Evolutionary conservation across 2,113 vertebrate species (phyloP), one percentile per base, ranked within the genome.

Genomic region (Xiphophorus couchianus): DNA sequence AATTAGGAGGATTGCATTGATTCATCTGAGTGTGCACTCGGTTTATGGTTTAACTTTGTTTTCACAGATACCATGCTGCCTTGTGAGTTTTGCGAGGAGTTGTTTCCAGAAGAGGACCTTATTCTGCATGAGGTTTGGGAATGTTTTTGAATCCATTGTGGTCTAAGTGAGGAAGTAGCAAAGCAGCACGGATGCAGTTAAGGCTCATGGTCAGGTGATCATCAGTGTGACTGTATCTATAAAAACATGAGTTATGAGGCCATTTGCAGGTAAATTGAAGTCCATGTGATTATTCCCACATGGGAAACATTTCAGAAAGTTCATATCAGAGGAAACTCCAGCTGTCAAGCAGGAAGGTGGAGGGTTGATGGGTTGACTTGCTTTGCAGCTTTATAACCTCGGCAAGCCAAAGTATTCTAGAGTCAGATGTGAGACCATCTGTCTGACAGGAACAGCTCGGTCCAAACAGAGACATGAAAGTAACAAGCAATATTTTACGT

Each of bases 1-100:
- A 72, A 54, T 5, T 5, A 1, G 37, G 9, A 22, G 27, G 17
- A 17, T 58, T 39, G 22, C 1, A 48, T 35, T 27, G 58, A 30
- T 29, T 74, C 0, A 25, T 66, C 5, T 61, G 33, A 48, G 28
- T 73, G 5, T 35, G 11, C 44, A 42, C 12, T 31, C 28, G 6
- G 15, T 66, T 75, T 14, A 81, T 62, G 1, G 11, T 67, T 68
- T 39, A 1, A 54, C 5, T 37, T 71, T 44, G 1, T 71, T 74
- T 71, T 70, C 27, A 14, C 37, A 11, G 94, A 96, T 66, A 93
- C 91, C 81, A 95, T 97, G 96, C 75, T 99, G 86, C 98, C 98
- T 0, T 99, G 98, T 79, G 98, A 99, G 84, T 99, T 99, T 71
- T 99, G 98, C 70, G 98, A 98, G 87, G 96, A 97, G 89, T 95